Percentiles rank a stretch among this genome's conserved stretches.
Evolutionary conservation across 2,888 invertebrate species (phyloP).

Genomic region (Clostera curtula): DNA sequence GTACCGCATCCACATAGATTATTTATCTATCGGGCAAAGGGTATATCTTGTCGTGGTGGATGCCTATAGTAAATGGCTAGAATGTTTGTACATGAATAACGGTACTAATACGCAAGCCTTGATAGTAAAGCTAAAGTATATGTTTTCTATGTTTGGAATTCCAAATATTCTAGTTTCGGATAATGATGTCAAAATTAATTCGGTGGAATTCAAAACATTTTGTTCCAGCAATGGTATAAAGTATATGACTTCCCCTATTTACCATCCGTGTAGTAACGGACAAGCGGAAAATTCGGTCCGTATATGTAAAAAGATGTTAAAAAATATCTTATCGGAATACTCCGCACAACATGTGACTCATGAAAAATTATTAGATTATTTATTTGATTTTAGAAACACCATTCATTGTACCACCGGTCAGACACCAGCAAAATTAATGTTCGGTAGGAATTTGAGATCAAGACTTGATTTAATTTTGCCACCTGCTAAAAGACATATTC

Average conservation of each 20-base stretch:
- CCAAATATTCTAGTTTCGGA: slow-evolving; percentile 16
- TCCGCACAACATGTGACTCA: slow-evolving; percentile 1
- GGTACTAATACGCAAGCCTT: slow-evolving; percentile 9
- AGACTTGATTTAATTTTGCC: slow-evolving; percentile 12
- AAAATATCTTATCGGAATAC: slow-evolving; percentile 9
- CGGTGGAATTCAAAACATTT: slow-evolving; percentile 11
- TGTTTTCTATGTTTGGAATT: slow-evolving; percentile 14
- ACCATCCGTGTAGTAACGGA: slow-evolving; percentile 12
- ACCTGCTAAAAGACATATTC: too few species aligned
- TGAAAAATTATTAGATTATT: slow-evolving; percentile 7
- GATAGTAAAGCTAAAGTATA: slow-evolving; percentile 9
- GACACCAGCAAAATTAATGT: slow-evolving; percentile 16
- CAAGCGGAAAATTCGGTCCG: slow-evolving; percentile 11
- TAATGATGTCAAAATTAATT: slow-evolving; percentile 16
- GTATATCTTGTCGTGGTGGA: slow-evolving; percentile 12
- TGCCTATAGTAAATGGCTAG: slow-evolving; percentile 13
- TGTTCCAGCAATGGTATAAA: slow-evolving; percentile 14
- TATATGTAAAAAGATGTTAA: slow-evolving; percentile 18
- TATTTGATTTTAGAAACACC: slow-evolving; percentile 18
- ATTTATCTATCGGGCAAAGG: slow-evolving; percentile 10
- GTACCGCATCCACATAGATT: slow-evolving; percentile 16
- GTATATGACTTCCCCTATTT: slow-evolving; percentile 16
- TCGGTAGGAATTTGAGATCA: slow-evolving; percentile 14
- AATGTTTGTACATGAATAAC: slow-evolving; percentile 11
- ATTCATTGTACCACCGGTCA: slow-evolving; percentile 15